Base-by-base conservation (phyloP, 2,113 vertebrate species). In the Chaenocephalus aceratus region DNA sequence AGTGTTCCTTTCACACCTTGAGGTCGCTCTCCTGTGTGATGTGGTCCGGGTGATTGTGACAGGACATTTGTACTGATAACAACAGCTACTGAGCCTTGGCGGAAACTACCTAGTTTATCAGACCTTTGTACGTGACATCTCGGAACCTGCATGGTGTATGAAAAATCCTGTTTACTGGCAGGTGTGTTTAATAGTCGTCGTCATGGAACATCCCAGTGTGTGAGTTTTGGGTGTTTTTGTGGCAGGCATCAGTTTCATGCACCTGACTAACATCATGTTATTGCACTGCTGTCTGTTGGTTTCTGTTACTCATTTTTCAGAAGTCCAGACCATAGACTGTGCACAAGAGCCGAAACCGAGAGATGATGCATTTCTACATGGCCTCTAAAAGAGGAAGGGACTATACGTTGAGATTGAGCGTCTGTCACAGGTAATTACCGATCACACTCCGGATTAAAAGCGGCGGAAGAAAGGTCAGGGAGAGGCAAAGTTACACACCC, bases 401-500 rank as follows among this genome's bases (percentile, higher is more conserved):
- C 15, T 67, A 56, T 18, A 13, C n/a, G 23, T 57, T 48, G n/a
- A 56, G 41, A 58, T 1, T 21, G 48, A 79, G 75, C 21, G 1
- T n/a, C 15, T 57, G 59, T 72, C 75, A 14, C 44, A 23, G 64
- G 36, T 80, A 36, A 79, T 67, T 49, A 66, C 78, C 61, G 30
- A 72, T 60, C 11, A 30, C 45, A 52, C 57, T 51, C 10, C 10
- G 10, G 76, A 92, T 87, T 83, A 90, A 67, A 84, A 87, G 41
- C 53, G 46, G 69, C 36, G 16, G 65, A 88, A 88, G 80, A 77
- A 85, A 78, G 89, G 78, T 89, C 84, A 72, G 53, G 13, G 56
- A 80, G 84, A 72, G 79, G 79, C 75, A 84, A 79, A 78, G 85
- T 82, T 88, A 58, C 15, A 79, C 79, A 56, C 61, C 82, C 78